Base-by-base conservation (phyloP, 2,888 invertebrate species). In the Acrobasis consociella region DNA sequence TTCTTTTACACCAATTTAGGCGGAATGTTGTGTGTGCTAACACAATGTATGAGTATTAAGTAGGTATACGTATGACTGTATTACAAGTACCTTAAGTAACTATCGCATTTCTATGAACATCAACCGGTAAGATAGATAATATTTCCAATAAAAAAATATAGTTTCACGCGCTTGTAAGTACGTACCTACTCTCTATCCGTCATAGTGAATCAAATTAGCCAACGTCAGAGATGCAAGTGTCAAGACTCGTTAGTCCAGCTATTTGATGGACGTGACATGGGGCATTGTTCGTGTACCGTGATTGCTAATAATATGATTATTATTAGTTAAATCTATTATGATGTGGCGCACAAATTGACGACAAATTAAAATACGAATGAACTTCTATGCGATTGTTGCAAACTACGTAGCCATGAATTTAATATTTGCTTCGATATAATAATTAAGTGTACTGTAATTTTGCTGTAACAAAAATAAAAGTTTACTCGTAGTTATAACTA, bases 281-380 rank as follows among this genome's bases (percentile, higher is more conserved):
- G 74, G 76, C 72, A 80, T 83, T 83, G 77, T 84, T 80, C 75
- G 72, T 69, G 37, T 69, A 78, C 74, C 71, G 74, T 82, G 74
- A 87, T 87, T 83, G 87, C 86, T 90, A 87, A 88, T 88, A 89
- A 87, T 85, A 84, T 75, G 70, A 81, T 80, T 87, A 85, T 86
- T 89, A 85, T 86, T 84, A 82, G 72, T 65, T 67, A 66, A 67
- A 62, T 64, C 62, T 72, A 67, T 72, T 72, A 68, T 72, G 65
- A 65, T 67, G n/a, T 71, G 68, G 65, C 70, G 71, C 64, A 63
- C 65, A 72, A 74, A 74, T 75, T 72, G 65, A 70, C 65, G 65
- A 71, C 70, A 77, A 77, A 72, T 51, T 68, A 60, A 68, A 53
- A 67, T 65, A 67, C 16, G 64, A 68, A 64, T 64, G 64, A 46